Base-by-base conservation (phyloP, 2,113 vertebrate species). In the Chaetorhynchus papuensis region DNA sequence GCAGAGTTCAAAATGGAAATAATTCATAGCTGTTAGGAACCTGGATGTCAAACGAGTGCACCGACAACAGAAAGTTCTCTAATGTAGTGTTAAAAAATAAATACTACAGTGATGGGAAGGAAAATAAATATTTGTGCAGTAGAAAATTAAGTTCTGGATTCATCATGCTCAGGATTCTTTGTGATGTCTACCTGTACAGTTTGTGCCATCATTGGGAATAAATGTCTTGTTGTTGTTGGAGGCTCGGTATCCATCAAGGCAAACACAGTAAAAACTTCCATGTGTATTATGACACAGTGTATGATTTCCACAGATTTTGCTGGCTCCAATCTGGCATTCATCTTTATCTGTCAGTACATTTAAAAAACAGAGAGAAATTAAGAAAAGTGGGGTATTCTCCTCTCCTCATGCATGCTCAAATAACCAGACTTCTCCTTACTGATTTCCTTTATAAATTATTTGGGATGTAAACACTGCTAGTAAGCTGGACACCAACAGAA, bases 191-290 rank as follows among this genome's bases (percentile, higher is more conserved):
- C 99, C 99, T 95, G 97, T 98, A 89, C 99, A 99, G 95, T 98
- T 98, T 0, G 99, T 99, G 83, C 99, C 99, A 56, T 99, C 99
- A 13, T 99, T 99, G 54, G 99, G 99, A 97, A 99, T 99, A 97
- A 99, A 99, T 1, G 94, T 94, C 50, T 74, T 83, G 96, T 99
- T 98, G 96, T 98, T 98, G 97, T 99, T 99, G 13, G 99, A 98
- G 13, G 99, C 98, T 76, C 93, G 98, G 95, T 98, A 99, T 44
- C 99, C 99, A 42, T 95, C 64, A 17, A 99, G 95, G 82, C 99
- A 99, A 76, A 98, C 97, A 10, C 99, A 99, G 71, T 98, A 99
- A 98, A 99, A 99, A 91, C 99, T 99, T 92, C 99, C 99, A 0
- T 97, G 97, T 2, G 99, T 99, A 93, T 99, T 99, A 93, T 99